phyloP scores from a whole-genome alignment of 2,113 vertebrate genomes.

The Thinocorus orbignyianus region DNA sequence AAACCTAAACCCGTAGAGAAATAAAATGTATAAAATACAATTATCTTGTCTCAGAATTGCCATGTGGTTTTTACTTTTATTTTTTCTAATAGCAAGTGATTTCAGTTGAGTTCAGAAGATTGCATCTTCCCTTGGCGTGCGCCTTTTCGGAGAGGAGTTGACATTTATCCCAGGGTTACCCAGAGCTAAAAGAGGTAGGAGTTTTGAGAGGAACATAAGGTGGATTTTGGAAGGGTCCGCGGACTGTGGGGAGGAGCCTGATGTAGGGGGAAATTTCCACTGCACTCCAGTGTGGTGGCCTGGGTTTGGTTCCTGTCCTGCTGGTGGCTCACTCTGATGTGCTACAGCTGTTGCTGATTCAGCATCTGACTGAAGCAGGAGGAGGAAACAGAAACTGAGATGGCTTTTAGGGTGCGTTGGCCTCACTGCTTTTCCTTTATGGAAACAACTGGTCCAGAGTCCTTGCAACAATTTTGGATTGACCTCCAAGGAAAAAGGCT shows the following conservation, averaged over 20 bases:
- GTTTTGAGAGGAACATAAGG: neutral
- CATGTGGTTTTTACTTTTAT: neutral
- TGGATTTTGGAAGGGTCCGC: neutral
- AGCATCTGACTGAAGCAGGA: neutral
- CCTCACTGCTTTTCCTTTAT: neutral
- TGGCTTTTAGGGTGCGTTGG: accelerated
- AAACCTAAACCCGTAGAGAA: neutral
- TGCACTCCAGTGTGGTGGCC: accelerated
- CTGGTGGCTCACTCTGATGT: neutral
- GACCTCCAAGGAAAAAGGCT: neutral
- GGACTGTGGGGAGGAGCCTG: neutral
- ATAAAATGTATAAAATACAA: neutral
- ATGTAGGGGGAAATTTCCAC: neutral
- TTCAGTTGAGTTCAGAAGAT: neutral
- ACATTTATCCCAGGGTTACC: neutral
- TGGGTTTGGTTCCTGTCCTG: neutral
- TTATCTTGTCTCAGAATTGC: neutral
- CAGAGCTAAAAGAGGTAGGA: neutral
- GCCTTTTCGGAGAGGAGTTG: neutral
- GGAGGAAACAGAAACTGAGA: neutral
- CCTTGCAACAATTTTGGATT: neutral
- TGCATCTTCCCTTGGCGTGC: neutral
- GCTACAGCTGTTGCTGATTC: neutral
- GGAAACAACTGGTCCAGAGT: neutral
- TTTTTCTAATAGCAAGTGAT: neutral